Evolutionary conservation across 2,888 invertebrate species (phyloP).

Genomic region (Chelonus formosanus): DNA sequence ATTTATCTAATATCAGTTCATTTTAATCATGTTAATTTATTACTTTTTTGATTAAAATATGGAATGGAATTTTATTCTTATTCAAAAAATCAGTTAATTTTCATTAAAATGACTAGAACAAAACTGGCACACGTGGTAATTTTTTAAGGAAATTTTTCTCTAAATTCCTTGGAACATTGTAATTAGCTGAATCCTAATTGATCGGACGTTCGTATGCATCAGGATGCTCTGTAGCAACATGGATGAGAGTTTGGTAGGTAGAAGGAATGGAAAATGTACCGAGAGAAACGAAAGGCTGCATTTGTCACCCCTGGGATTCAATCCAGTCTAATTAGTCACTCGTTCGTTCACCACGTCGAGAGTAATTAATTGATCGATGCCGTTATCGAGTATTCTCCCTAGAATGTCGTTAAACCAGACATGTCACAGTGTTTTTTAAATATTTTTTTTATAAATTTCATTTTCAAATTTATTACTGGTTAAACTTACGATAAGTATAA

Average conservation of each 20-base stretch:
- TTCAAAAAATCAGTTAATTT: too few species aligned
- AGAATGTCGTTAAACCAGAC: constrained; percentile 13
- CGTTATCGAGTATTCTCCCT: constrained; percentile 42
- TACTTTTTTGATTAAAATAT: too few species aligned
- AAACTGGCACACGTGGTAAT: too few species aligned
- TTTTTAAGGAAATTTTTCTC: too few species aligned
- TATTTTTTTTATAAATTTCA: too few species aligned
- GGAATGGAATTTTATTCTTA: too few species aligned
- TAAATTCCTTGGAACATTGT: constrained; percentile 8
- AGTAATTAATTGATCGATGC: constrained; percentile 45
- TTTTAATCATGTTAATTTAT: too few species aligned
- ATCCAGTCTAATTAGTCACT: constrained; percentile 37
- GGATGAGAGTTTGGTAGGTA: constrained; percentile 12
- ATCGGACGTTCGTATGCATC: constrained; percentile 28
- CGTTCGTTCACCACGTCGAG: constrained; percentile 38
- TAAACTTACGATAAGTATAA: too few species aligned
- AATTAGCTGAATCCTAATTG: constrained; percentile 34
- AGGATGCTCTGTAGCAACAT: constrained; percentile 18
- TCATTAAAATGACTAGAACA: too few species aligned
- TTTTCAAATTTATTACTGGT: too few species aligned
- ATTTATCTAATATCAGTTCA: too few species aligned
- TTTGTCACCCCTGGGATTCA: constrained; percentile 34
- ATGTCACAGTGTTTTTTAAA: too few species aligned
- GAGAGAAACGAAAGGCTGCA: constrained; percentile 33
- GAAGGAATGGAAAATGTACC: constrained; percentile 31